phyloP scores from a whole-genome alignment of 2,113 vertebrate species.

The Sinocyclocheilus anshuiensis region DNA sequence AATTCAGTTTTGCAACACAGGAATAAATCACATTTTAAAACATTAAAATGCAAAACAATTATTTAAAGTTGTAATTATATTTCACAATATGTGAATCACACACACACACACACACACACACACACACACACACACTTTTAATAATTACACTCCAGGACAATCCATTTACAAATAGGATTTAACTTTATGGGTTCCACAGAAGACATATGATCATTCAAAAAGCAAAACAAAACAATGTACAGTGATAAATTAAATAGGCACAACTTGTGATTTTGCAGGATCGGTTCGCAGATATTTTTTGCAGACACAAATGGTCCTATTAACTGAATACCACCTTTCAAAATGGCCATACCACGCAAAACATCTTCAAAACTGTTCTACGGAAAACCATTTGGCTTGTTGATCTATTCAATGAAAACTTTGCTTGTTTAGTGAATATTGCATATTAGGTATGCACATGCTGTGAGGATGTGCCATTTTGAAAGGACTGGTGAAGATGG shows the following conservation, averaged over 20 bases:
- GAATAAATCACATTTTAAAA: background rate
- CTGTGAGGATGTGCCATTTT: constrained; percentile 44
- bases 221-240: constrained; percentile 38
- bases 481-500: constrained; percentile 23
- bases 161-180: constrained; percentile 71
- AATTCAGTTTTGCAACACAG: background rate
- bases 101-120: background rate
- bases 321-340: constrained; percentile 13
- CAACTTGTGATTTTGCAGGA: constrained; percentile 55
- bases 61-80: too few relatives aligned
- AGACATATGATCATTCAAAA: constrained; percentile 49
- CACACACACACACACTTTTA: background rate
- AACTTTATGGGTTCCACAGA: constrained; percentile 53
- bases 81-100: too few relatives aligned
- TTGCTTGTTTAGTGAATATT: constrained; percentile 40
- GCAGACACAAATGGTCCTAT: constrained; percentile 46
- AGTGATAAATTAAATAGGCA: constrained; percentile 60
- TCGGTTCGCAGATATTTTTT: constrained; percentile 21
- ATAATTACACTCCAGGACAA: constrained; percentile 55
- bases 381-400: background rate
- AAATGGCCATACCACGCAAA: constrained; percentile 9
- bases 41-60: too few relatives aligned
- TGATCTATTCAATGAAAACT: constrained; percentile 2
- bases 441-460: constrained; percentile 48
- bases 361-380: background rate